phyloP scores from a whole-genome alignment of 2,888 invertebrate species.

The Aspidapion aeneum region DNA sequence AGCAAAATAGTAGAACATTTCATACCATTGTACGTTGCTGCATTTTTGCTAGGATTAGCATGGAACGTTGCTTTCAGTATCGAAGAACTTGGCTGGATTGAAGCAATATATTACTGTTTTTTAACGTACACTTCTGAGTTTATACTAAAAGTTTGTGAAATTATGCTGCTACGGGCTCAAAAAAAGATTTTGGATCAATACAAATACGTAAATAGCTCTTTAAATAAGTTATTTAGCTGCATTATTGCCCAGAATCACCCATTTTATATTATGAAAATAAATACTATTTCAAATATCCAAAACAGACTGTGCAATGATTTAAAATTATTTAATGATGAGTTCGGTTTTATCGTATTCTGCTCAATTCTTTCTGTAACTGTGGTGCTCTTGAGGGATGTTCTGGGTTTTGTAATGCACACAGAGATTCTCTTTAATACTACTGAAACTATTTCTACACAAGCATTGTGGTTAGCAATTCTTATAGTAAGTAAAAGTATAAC shows the following conservation, averaged over 20 bases:
- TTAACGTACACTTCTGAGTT: neutral
- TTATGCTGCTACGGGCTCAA: neutral
- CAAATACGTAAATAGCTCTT: neutral
- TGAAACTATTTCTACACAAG: neutral
- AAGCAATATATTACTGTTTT: neutral
- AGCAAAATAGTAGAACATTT: neutral
- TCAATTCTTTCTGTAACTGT: neutral
- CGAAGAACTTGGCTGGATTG: neutral
- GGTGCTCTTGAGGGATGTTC: neutral
- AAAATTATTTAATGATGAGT: neutral
- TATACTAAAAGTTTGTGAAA: neutral
- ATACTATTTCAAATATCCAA: neutral
- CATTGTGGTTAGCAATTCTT: neutral
- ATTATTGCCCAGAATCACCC: neutral
- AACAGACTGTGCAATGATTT: neutral
- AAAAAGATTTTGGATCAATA: neutral
- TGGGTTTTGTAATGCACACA: neutral
- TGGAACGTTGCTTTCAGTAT: neutral
- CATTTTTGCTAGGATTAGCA: neutral
- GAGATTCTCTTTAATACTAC: neutral
- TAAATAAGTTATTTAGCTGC: neutral
- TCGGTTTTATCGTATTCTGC: neutral
- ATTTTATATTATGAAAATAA: neutral
- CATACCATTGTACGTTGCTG: neutral
- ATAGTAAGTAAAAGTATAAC: neutral